Conservation (phyloP, 2,888 invertebrate species). For the Adelognathus sp. region DNA sequence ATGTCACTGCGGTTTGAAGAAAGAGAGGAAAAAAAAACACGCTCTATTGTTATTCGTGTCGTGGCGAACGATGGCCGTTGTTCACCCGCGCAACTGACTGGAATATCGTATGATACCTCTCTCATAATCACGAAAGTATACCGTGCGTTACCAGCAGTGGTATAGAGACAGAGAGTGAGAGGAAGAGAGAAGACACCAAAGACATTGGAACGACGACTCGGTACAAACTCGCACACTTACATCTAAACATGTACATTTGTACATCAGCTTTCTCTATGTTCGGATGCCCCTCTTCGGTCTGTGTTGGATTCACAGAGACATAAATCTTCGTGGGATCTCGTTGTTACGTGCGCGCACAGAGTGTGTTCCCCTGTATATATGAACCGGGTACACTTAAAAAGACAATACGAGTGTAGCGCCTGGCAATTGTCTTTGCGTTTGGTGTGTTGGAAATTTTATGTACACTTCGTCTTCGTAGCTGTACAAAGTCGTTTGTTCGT, state of each 20-base stretch:
- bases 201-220: slow-evolving; percentile 23
- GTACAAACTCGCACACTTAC: slow-evolving; percentile 4
- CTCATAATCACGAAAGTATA: slow-evolving; percentile 77
- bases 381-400: slow-evolving; percentile 29
- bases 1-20: slow-evolving; percentile 34
- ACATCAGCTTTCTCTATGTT: slow-evolving; percentile 53
- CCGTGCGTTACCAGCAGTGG: slow-evolving; percentile 19
- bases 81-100: slow-evolving; percentile 77
- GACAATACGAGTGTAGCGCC: slow-evolving; percentile 23
- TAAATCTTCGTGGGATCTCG: slow-evolving; percentile 59
- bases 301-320: slow-evolving; percentile 50
- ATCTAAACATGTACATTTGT: slow-evolving; percentile 22
- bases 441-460: slow-evolving; percentile 52
- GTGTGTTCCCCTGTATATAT: slow-evolving; percentile 28
- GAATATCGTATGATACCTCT: slow-evolving; percentile 77
- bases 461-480: slow-evolving; percentile 57
- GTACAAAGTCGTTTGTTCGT: slow-evolving; percentile 55
- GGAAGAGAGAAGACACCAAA: slow-evolving; percentile 19
- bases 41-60: slow-evolving; percentile 77
- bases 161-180: not conserved
- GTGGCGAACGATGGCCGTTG: slow-evolving; percentile 77
- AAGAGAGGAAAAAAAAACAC: too few relatives aligned
- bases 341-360: slow-evolving; percentile 48
- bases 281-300: slow-evolving; percentile 20
- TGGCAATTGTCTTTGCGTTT: slow-evolving; percentile 52